These are phyloP conservation scores for Drosophila suzukii DNA, from an alignment of 1,140 invertebrate species.

Conservation along the genomic window DNA sequence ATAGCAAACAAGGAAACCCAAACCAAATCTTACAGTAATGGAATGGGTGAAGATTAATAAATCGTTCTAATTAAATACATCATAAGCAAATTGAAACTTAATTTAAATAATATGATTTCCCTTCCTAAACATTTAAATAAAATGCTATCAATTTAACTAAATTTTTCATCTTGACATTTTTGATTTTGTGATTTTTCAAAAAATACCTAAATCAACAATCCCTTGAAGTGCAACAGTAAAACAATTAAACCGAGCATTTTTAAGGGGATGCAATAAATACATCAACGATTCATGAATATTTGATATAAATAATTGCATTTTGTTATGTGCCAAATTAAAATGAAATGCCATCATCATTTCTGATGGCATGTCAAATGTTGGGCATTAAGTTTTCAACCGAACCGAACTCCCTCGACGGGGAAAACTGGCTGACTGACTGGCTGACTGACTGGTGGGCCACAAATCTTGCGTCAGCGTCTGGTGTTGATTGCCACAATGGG, in stretches of 20 bases:
- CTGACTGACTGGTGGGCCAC: conserved; percentile 56
- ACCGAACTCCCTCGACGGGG: conserved; percentile 23
- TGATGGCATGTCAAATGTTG: conserved; percentile 63
- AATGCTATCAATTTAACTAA: too few species aligned
- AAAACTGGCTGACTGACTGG: conserved; percentile 26
- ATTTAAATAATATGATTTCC: neutral
- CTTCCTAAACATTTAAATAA: too few species aligned
- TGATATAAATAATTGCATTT: conserved; percentile 48
- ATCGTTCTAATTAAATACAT: too few species aligned
- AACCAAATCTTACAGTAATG: neutral
- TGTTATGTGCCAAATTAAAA: conserved; percentile 51
- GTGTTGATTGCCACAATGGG: conserved; percentile 79
- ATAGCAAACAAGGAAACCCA: neutral
- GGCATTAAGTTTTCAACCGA: conserved; percentile 59
- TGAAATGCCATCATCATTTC: conserved; percentile 66
- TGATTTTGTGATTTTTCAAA: too few species aligned
- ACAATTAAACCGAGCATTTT: neutral
- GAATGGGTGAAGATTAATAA: neutral
- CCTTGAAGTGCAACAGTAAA: neutral
- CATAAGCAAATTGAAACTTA: neutral
- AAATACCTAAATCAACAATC: neutral
- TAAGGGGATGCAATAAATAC: conserved; percentile 17
- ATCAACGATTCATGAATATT: conserved; percentile 31
- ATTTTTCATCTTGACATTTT: too few species aligned
- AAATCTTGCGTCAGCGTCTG: conserved; percentile 77